Evolutionary conservation across 2,888 invertebrate species (phyloP).

Genomic region (Eurytoma californica): DNA sequence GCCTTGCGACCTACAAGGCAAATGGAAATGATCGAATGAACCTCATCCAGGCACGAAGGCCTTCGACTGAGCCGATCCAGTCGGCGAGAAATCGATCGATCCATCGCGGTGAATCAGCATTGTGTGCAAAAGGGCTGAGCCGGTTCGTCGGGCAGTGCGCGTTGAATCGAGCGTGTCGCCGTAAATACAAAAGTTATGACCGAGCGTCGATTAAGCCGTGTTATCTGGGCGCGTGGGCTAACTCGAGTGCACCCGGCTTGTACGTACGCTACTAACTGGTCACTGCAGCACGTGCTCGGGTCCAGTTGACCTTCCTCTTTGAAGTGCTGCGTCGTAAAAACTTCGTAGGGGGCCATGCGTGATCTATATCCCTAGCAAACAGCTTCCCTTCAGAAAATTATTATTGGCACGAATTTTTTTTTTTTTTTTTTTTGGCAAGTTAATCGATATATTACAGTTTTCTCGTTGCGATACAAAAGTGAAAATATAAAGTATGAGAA

Average conservation of each 20-base stretch:
- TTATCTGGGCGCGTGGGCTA: constrained; percentile 38
- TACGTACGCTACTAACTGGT: no score
- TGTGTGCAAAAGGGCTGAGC: constrained; percentile 53
- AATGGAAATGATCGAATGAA: no score
- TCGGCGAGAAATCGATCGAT: constrained; percentile 50
- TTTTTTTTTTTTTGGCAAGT: no score
- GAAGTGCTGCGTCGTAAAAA: constrained; percentile 57
- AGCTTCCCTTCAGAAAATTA: no score
- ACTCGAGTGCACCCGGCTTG: background rate
- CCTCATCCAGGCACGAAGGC: no score
- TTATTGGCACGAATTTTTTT: no score
- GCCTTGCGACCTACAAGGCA: no score
- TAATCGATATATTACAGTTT: no score
- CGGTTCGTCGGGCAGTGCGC: constrained; percentile 42
- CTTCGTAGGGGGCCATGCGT: no score
- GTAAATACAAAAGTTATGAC: constrained; percentile 62
- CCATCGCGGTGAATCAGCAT: constrained; percentile 56
- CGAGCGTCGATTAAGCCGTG: constrained; percentile 40
- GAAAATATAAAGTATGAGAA: no score
- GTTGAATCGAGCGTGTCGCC: constrained; percentile 57
- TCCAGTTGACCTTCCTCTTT: constrained; percentile 5
- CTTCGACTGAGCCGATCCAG: constrained; percentile 1
- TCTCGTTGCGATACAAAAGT: no score
- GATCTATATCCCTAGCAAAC: no score
- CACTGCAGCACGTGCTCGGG: background rate